These are phyloP conservation scores for Blastomussa wellsi DNA, from an alignment of 92 coral and sea anemone species.

Conservation along the genomic window DNA sequence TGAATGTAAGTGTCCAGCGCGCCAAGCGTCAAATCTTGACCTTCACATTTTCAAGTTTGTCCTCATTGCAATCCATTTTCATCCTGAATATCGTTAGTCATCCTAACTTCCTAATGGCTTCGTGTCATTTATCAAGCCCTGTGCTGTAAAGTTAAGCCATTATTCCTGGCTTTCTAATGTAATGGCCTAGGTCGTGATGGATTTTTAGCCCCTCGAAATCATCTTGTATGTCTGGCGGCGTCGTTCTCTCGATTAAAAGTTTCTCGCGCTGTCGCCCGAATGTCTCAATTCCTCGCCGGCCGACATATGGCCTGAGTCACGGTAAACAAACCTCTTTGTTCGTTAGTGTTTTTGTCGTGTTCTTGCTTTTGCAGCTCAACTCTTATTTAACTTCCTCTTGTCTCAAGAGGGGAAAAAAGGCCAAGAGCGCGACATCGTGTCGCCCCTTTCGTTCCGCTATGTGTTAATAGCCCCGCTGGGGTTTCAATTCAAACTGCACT, in stretches of 20 bases:
- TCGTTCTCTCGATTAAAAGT: not conserved
- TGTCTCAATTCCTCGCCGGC: not conserved
- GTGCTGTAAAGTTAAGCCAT: not conserved
- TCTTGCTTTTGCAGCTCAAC: not conserved
- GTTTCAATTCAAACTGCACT: not conserved
- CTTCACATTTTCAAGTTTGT: not conserved
- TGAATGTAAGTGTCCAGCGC: too few relatives aligned
- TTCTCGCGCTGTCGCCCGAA: not conserved
- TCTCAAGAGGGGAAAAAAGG: slow-evolving; percentile 15
- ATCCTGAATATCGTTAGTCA: not conserved
- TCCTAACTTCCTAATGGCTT: not conserved
- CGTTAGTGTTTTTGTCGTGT: not conserved
- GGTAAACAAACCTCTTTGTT: slow-evolving; percentile 19
- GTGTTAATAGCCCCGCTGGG: slow-evolving; percentile 21
- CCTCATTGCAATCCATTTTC: not conserved
- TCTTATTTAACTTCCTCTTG: slow-evolving; percentile 30
- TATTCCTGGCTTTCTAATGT: not conserved
- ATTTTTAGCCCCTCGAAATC: not conserved
- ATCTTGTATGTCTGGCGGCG: not conserved
- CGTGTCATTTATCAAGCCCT: not conserved
- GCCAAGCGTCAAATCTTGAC: not conserved
- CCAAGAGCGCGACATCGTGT: slow-evolving; percentile 28
- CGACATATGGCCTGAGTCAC: not conserved
- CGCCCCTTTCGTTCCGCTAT: slow-evolving; percentile 26
- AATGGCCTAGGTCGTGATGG: not conserved